Evolutionary conservation across 2,888 invertebrate species (phyloP), one percentile per base, ranked within the genome.

Genomic region (Callinectes sapidus): DNA sequence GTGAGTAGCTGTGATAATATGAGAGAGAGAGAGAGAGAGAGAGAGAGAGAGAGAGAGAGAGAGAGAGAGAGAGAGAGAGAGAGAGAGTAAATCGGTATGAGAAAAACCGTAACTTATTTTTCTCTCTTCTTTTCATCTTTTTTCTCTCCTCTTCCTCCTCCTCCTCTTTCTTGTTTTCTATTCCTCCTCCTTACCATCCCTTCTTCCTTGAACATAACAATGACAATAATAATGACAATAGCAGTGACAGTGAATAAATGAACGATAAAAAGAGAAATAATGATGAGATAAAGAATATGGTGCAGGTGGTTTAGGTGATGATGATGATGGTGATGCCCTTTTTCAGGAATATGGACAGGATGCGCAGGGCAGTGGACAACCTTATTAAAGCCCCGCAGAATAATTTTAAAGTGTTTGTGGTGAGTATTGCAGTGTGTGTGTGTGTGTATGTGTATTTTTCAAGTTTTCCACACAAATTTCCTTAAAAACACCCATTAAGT

Each of bases 341-440:
- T 61, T 85, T 14, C 91, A 93, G 92, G 6, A 61, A 91, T 5
- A 13, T 91, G 32, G 28, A 23, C 35, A 81, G 71, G 28, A 93
- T 93, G 92, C 54, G 91, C 32, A 77, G n/a, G 48, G 92, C 92
- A 14, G 91, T 93, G 89, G 91, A 93, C 42, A 88, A 81, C 48
- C 87, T 93, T 10, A 87, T 93, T 0, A 32, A 48, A 86, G 42
- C 91, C 2, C 92, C 92, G 2, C 92, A 93, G 85, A 93, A 91
- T 55, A 93, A 93, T 55, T 86, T 93, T 81, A 93, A 91, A 66
- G 89, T 93, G 32, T 93, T 93, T 42, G 55, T 87, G 85, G 92
- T 89, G 54, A 77, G 92, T 90, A 13, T 71, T 39, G n/a, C 23
- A 2, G 35, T 81, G 14, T 85, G 16, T 90, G 16, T 81, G n/a